Base-by-base conservation (phyloP, 35 echinoderm and acorn worm genomes). In the Chiridota heheva region DNA sequence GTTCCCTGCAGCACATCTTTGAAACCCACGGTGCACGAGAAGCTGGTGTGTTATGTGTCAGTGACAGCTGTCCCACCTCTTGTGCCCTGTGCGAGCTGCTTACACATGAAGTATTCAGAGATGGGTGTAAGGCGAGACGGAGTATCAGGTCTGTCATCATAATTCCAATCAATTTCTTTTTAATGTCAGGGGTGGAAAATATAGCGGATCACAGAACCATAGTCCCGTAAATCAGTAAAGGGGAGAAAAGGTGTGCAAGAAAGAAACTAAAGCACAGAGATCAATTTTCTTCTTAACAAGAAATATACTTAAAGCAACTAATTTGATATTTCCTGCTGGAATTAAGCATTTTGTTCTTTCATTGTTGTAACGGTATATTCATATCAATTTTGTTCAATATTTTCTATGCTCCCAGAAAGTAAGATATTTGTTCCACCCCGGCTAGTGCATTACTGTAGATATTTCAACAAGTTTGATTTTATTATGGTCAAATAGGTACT, bases 31-130 rank as follows among this genome's bases (percentile, higher is more conserved):
- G 51, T 57, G 62, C 51, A 78, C 29, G 89, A 98, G 81, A 91
- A 98, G 60, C 65, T 87, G 42, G 70, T 81, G 40, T 91, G 95
- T 81, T 91, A 98, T 44, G 85, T 98, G 17, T 91, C 95, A 71
- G 89, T 98, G 58, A 98, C 95, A 22, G 95, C 89, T 51, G 89
- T 91, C 17, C 95, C 95, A 46, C 82, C 88, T 13, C 63, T 77
- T 35, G 48, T 60, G 17, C 89, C 95, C 37, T 98, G 95, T 77
- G 73, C 38, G 1, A 75, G 77, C 44, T 98, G 95, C 45, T 37
- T 87, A 3, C 83, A 86, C 55, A 73, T 86, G 69, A 96, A 90
- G 44, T 84, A 96, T 78, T 86, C 75, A 16, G 67, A 61, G 28
- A 72, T 79, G 22, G 40, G 38, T 12, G 67, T 36, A 10, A 72